These are phyloP conservation scores for Bradypodion ventrale DNA, from an alignment of 2,797 vertebrate genomes.

Conservation along the genomic window DNA sequence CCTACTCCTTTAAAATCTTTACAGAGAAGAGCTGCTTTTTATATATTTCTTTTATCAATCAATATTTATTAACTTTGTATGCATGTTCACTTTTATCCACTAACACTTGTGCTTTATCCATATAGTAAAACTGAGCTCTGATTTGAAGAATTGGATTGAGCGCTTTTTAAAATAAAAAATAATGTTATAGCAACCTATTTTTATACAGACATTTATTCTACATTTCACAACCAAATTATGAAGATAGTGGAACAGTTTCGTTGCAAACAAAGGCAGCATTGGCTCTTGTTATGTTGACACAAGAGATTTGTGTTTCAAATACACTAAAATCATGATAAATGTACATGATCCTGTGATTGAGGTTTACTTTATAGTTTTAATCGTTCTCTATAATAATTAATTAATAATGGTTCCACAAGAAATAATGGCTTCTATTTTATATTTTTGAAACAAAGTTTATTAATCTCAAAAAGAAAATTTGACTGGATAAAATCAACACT, in stretches of 20 bases:
- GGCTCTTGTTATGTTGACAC: not conserved
- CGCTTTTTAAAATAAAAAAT: not conserved
- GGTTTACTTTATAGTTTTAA: too few species aligned
- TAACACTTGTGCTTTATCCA: not conserved
- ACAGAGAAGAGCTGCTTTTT: not conserved
- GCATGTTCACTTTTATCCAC: not conserved
- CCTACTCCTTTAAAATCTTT: not conserved
- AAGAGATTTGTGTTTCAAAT: not conserved
- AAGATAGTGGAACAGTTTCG: not conserved
- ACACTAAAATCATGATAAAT: not conserved
- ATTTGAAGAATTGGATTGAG: not conserved
- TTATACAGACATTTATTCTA: not conserved
- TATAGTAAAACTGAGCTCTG: not conserved
- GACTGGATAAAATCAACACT: not conserved
- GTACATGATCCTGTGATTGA: too few species aligned
- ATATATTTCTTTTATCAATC: not conserved
- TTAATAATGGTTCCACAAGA: too few species aligned
- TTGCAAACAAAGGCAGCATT: not conserved
- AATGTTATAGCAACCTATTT: not conserved
- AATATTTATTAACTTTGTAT: not conserved
- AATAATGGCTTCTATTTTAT: too few species aligned
- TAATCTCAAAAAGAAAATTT: too few species aligned
- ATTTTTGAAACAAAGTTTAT: too few species aligned
- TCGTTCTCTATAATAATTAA: too few species aligned
- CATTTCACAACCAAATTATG: not conserved